Evolutionary conservation across 2,888 invertebrate genomes (phyloP), one percentile per base, ranked within the genome.

Genomic region (Sceliomorpha sp.): DNA sequence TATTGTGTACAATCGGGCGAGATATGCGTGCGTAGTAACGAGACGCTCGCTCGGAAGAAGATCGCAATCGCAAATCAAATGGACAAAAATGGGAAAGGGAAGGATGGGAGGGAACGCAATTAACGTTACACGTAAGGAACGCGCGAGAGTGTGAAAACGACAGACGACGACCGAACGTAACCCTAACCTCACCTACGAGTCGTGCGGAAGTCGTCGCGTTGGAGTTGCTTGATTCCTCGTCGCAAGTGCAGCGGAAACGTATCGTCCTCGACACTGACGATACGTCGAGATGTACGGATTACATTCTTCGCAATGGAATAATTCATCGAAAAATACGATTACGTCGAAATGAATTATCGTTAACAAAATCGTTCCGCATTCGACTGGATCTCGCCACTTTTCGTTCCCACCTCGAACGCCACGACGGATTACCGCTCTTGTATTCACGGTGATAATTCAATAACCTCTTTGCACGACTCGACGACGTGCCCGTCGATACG

Each of bases 401-500:
- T n/a, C n/a, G n/a, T n/a, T n/a, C n/a, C n/a, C 56, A 56, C 64
- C 55, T 53, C 53, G 50, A 42, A 48, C 47, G 42, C 40, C 59
- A 27, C 48, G 39, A 8, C 45, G 37, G 37, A 58, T 66, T 47
- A 66, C 45, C 51, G 58, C 53, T 66, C 51, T 58, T 58, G 29
- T 56, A 45, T 40, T 36, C 66, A 44, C 47, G 36, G 58, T 53
- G 58, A 66, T 66, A 53, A 66, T 59, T 66, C 66, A 66, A 66
- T 66, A 66, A 58, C 66, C 66, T 66, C 66, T 66, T 58, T 66
- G 45, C 66, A 31, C 47, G 58, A 45, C 42, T 66, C 51, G 58
- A 66, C 58, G 66, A 58, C 58, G 45, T 64, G 64, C 58, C 34
- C 50, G 58, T 44, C 55, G 63, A 56, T 42, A 50, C 44, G 56